Conservation (phyloP, 2,888 invertebrate genomes). For the Molorchus minor region DNA sequence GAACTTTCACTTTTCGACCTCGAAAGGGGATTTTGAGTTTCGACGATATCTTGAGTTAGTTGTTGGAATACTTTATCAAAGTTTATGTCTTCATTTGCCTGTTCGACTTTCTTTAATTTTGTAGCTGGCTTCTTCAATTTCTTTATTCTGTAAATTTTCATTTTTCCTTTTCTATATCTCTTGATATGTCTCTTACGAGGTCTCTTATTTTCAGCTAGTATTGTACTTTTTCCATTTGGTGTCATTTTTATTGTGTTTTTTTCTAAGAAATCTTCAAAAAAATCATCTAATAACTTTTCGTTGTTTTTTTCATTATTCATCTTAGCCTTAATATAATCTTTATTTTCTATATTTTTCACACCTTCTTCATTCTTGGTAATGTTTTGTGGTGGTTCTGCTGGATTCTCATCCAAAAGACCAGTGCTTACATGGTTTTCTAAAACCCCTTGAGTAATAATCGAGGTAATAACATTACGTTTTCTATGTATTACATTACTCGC, state of each 20-base stretch:
- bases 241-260: not conserved
- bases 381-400: too few species aligned
- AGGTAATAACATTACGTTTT: too few species aligned
- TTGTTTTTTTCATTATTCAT: too few species aligned
- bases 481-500: too few species aligned
- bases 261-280: not conserved
- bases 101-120: not conserved
- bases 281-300: too few species aligned
- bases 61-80: slow-evolving; percentile 26
- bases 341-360: not conserved
- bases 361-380: not conserved
- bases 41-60: slow-evolving; percentile 28
- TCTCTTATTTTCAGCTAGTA: not conserved
- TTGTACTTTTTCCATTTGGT: not conserved
- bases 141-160: slow-evolving; percentile 35
- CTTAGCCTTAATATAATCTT: too few species aligned
- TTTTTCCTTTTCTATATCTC: slow-evolving; percentile 38
- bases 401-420: too few species aligned
- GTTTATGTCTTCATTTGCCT: slow-evolving; percentile 25
- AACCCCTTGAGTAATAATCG: too few species aligned
- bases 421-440: too few species aligned
- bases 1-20: slow-evolving; percentile 33
- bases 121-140: slow-evolving; percentile 21
- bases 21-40: slow-evolving; percentile 2
- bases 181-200: slow-evolving; percentile 16